These are phyloP conservation scores for Brachyhypopomus occidentalis DNA, from an alignment of 2,113 vertebrate genomes.

Conservation along the genomic window DNA sequence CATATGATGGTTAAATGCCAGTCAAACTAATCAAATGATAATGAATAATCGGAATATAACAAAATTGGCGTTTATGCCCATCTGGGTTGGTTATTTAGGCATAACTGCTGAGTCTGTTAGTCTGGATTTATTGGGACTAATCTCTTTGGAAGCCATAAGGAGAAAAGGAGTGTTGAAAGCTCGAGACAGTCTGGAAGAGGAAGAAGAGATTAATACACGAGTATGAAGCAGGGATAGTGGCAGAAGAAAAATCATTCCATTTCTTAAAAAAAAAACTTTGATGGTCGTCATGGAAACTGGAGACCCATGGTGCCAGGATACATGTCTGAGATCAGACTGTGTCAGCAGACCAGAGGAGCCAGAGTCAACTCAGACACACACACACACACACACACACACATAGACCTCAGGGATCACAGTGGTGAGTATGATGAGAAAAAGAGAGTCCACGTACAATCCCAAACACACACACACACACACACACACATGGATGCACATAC, in stretches of 20 bases:
- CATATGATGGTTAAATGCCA: slow-evolving; percentile 21
- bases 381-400: slow-evolving; percentile 1
- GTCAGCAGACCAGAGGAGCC: slow-evolving; percentile 27
- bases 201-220: slow-evolving; percentile 15
- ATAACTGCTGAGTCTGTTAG: slow-evolving; percentile 6
- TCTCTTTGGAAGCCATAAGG: slow-evolving; percentile 2
- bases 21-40: slow-evolving; percentile 7
- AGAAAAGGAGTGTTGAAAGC: slow-evolving; percentile 26
- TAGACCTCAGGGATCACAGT: slow-evolving; percentile 14
- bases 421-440: slow-evolving; percentile 20
- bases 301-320: slow-evolving; percentile 43
- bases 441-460: not conserved
- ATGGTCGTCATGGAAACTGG: slow-evolving; percentile 59
- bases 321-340: slow-evolving; percentile 24
- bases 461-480: no score
- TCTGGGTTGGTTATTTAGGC: slow-evolving; percentile 15
- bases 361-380: not conserved
- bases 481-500: no score
- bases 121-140: not conserved
- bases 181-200: slow-evolving; percentile 16
- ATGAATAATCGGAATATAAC: slow-evolving; percentile 5
- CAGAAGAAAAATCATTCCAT: slow-evolving; percentile 24
- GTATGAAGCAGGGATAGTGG: slow-evolving; percentile 3
- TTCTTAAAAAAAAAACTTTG: slow-evolving; percentile 41
- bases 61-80: slow-evolving; percentile 3